Evolutionary conservation across 53 echinoderm and acorn worm genomes (phyloP).

Genomic region (Holothuria scabra): DNA sequence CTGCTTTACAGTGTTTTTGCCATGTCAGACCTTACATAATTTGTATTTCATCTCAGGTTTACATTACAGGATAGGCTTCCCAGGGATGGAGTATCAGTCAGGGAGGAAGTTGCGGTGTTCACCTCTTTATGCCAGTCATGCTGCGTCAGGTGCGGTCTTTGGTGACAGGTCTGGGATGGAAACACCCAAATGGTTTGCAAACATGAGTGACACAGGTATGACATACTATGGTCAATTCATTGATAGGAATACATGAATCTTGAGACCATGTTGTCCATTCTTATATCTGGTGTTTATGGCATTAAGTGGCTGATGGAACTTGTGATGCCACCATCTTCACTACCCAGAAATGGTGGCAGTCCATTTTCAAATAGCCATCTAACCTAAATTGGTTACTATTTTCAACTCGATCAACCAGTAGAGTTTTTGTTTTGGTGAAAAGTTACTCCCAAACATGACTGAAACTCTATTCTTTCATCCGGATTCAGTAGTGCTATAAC

Average conservation of each 20-base stretch:
- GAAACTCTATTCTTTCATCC: no score
- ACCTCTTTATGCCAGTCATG: slow-evolving; percentile 74
- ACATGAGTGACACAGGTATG: slow-evolving; percentile 68
- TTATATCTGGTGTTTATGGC: no score
- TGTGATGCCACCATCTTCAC: not conserved
- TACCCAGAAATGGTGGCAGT: not conserved
- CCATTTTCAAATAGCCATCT: no score
- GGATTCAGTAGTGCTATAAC: no score
- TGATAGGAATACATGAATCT: not conserved
- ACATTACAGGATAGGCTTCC: slow-evolving; percentile 54
- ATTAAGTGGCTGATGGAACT: not conserved
- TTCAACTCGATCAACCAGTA: no score
- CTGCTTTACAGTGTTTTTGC: no score
- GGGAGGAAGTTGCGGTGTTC: slow-evolving; percentile 85
- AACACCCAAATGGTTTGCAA: slow-evolving; percentile 78
- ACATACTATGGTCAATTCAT: not conserved
- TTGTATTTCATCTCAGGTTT: slow-evolving; percentile 48
- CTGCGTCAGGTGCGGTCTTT: slow-evolving; percentile 85
- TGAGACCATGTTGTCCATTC: not conserved
- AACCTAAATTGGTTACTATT: no score
- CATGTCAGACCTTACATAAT: not conserved
- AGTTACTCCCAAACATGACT: no score
- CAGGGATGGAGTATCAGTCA: slow-evolving; percentile 60
- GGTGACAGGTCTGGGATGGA: slow-evolving; percentile 83
- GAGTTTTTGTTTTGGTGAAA: no score